phyloP scores from a whole-genome alignment of 1,140 invertebrate genomes.

The Cherax quadricarinatus region DNA sequence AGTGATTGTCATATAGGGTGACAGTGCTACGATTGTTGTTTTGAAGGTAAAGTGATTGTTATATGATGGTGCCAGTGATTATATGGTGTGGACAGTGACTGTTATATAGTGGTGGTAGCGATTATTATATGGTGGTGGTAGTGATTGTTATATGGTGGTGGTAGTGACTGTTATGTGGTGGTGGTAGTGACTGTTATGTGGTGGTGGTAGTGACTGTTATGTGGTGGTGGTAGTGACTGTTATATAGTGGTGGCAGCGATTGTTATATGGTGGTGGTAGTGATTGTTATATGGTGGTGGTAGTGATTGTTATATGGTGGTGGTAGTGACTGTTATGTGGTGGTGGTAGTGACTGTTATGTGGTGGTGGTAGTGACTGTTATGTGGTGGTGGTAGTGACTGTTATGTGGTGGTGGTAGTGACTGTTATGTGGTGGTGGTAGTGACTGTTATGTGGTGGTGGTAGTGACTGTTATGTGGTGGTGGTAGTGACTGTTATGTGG shows the following conservation, averaged over 20 bases:
- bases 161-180: too few relatives aligned
- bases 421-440: background rate
- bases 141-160: too few relatives aligned
- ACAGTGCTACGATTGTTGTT: background rate
- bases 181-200: too few relatives aligned
- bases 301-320: background rate
- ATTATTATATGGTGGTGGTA: too few relatives aligned
- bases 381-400: background rate
- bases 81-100: too few relatives aligned
- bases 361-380: too few relatives aligned
- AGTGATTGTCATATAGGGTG: background rate
- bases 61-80: too few relatives aligned
- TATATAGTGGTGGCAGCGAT: too few relatives aligned
- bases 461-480: background rate
- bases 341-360: background rate
- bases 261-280: background rate
- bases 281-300: background rate
- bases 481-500: too few relatives aligned
- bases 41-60: too few relatives aligned
- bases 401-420: background rate
- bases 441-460: background rate
- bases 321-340: too few relatives aligned
- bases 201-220: background rate
- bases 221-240: background rate
- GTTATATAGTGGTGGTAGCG: too few relatives aligned